Evolutionary conservation across 2,888 invertebrate species (phyloP), one percentile per base, ranked within the genome.

Genomic region (Coelinius sp.): DNA sequence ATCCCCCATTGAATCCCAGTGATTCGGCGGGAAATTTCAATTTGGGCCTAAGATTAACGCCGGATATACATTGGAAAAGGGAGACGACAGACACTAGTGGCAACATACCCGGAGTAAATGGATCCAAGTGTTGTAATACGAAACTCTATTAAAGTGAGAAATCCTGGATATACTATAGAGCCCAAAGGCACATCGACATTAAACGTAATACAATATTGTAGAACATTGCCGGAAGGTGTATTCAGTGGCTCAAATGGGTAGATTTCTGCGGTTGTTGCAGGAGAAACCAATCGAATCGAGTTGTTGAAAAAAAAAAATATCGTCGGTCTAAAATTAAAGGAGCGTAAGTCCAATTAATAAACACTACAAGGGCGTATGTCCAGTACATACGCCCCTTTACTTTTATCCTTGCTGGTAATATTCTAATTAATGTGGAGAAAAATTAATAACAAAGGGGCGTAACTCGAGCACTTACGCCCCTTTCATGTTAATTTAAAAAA

Each of bases 121-220:
- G 63, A 63, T 63, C 63, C 63, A 63, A 63, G 63, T 63, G 41
- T 63, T 63, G 63, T 41, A 63, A 63, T 41, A 41, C 41, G 41
- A 63, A 41, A 63, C 63, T 63, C 41, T 24, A 63, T 63, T 35
- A 35, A 38, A 59, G 59, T 53, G 25, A 53, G 53, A 24, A 24
- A n/a, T 12, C 25, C 25, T 24, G 25, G 24, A 12, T 53, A 53
- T 22, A 52, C 53, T 27, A 8, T 31, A 6, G 17, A 35, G 35
- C 59, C 31, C 46, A 49, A 49, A 59, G 59, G 59, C 25, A 25
- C 59, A 59, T 59, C 31, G 31, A 59, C 59, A 59, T 59, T 59
- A 35, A 31, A 20, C 59, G 59, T 59, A 59, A 59, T 59, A 59
- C 59, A 59, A 59, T 59, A 59, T 59, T 59, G 31, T 59, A 59